Evolutionary conservation across 2,797 vertebrate species (phyloP).

Genomic region (Champsocephalus esox): DNA sequence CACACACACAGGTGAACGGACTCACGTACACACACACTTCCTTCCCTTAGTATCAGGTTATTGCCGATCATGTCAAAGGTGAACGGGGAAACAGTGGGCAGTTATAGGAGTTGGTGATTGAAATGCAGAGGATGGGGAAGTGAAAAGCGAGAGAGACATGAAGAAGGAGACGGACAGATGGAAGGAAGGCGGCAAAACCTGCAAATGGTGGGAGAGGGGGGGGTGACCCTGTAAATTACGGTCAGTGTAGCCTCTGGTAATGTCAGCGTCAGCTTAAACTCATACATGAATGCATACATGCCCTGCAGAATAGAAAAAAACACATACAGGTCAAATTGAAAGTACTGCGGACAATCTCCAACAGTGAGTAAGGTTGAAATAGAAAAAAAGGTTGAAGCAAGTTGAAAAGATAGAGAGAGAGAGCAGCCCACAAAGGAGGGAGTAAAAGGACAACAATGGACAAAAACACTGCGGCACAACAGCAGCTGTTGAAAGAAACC

Average conservation of each 20-base stretch:
- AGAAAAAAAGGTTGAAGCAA: background rate
- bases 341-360: conserved; percentile 27
- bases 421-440: conserved; percentile 12
- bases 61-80: conserved; percentile 67
- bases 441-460: too few relatives aligned
- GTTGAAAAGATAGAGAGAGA: conserved; percentile 38
- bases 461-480: conserved; percentile 37
- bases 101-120: conserved; percentile 40
- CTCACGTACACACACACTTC: conserved; percentile 57
- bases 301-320: conserved; percentile 4
- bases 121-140: conserved; percentile 46
- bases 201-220: conserved; percentile 30
- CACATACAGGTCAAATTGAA: conserved; percentile 3
- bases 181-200: conserved; percentile 46
- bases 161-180: conserved; percentile 30
- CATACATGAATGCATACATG: conserved; percentile 11
- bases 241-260: conserved; percentile 3
- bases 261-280: conserved; percentile 15
- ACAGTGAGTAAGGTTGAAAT: conserved; percentile 12
- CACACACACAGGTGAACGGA: conserved; percentile 18
- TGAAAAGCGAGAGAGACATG: conserved; percentile 34
- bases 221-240: conserved; percentile 40
- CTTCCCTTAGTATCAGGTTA: conserved; percentile 64
- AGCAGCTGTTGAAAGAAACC: conserved; percentile 26
- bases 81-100: conserved; percentile 51